Conservation (phyloP, 2,113 vertebrate genomes). For the Neolamprologus fasciatus region DNA sequence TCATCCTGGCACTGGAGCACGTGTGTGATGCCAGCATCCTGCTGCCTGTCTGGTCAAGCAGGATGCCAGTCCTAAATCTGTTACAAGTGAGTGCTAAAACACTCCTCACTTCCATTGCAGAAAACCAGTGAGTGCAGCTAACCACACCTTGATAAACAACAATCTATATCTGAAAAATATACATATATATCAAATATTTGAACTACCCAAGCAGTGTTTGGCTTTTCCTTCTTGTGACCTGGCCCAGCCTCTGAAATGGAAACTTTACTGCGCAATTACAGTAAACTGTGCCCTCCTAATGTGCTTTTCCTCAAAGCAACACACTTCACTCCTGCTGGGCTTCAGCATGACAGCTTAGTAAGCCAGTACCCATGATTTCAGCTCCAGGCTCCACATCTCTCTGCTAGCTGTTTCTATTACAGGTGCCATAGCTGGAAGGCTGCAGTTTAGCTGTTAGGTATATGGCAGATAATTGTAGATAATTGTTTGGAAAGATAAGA, state of each 20-base stretch:
- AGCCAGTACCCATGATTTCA: neutral
- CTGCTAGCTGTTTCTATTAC: neutral
- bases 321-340: neutral
- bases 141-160: constrained; percentile 1
- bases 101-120: neutral
- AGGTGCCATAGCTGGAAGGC: constrained; percentile 3
- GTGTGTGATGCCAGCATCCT: neutral
- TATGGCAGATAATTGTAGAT: constrained; percentile 3
- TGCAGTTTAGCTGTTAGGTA: constrained; percentile 11
- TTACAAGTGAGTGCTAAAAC: neutral
- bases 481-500: constrained; percentile 4
- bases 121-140: neutral
- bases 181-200: constrained; percentile 19
- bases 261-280: constrained; percentile 4
- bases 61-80: constrained; percentile 4
- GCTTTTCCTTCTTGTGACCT: neutral
- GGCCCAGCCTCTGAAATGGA: neutral
- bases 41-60: constrained; percentile 45
- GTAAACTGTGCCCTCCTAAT: neutral
- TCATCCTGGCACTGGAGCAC: constrained; percentile 20
- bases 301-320: neutral
- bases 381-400: constrained; percentile 8
- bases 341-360: neutral
- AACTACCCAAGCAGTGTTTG: neutral
- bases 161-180: neutral